These are phyloP conservation scores for Xanthia togata DNA, from an alignment of 2,888 invertebrate species.

Conservation along the genomic window DNA sequence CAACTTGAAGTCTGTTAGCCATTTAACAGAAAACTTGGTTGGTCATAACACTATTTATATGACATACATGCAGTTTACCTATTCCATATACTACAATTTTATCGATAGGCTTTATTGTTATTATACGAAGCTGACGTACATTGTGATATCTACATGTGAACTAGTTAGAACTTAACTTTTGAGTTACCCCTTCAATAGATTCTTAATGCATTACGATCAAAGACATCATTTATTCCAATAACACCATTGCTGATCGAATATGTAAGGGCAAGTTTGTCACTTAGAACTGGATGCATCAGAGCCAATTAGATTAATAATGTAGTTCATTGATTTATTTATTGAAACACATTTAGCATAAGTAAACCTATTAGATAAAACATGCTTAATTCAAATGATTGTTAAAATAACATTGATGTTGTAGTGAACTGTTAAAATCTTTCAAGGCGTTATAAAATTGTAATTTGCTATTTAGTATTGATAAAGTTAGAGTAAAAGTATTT, in stretches of 20 bases:
- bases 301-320: constrained; percentile 65
- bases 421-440: constrained; percentile 54
- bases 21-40: constrained; percentile 33
- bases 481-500: constrained; percentile 56
- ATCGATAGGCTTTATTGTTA: constrained; percentile 50
- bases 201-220: constrained; percentile 42
- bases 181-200: constrained; percentile 43
- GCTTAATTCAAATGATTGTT: constrained; percentile 57
- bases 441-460: constrained; percentile 56
- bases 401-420: constrained; percentile 59
- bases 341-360: constrained; percentile 74
- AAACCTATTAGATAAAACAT: constrained; percentile 69
- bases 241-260: too few relatives aligned
- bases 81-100: constrained; percentile 50
- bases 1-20: neutral
- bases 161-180: constrained; percentile 45
- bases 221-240: constrained; percentile 18
- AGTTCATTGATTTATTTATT: constrained; percentile 79
- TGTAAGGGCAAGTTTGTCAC: constrained; percentile 25
- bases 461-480: constrained; percentile 47
- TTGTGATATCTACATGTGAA: constrained; percentile 65
- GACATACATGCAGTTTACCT: constrained; percentile 45
- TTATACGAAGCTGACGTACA: constrained; percentile 52
- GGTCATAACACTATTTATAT: constrained; percentile 34
- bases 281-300: constrained; percentile 54